Evolutionary conservation across 2,113 vertebrate genomes (phyloP).

Genomic region (Spilogale gracilis): DNA sequence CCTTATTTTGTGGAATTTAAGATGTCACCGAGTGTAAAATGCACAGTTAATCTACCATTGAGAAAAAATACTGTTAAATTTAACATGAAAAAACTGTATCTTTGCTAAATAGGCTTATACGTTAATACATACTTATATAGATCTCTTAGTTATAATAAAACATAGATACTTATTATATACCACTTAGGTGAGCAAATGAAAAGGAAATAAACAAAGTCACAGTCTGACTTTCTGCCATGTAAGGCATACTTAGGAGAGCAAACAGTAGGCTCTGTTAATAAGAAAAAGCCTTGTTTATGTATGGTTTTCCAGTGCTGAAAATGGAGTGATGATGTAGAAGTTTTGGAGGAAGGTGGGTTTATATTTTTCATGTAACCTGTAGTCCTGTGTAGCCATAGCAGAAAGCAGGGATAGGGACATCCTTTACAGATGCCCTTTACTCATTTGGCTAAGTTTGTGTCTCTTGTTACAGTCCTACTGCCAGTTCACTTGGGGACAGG

Average conservation of each 20-base stretch:
- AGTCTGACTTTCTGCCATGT: not conserved
- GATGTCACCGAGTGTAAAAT: not conserved
- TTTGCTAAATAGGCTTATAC: not conserved
- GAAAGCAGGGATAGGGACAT: not conserved
- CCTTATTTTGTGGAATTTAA: not conserved
- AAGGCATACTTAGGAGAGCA: not conserved
- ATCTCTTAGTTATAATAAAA: not conserved
- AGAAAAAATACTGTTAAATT: not conserved
- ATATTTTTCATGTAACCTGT: not conserved
- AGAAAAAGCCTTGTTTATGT: not conserved
- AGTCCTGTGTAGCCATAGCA: not conserved
- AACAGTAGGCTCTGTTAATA: not conserved
- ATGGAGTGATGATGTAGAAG: not conserved
- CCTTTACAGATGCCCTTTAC: constrained; percentile 9
- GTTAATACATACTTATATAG: not conserved
- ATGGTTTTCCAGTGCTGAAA: constrained; percentile 1
- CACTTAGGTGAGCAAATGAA: not conserved
- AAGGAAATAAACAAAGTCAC: constrained; percentile 28
- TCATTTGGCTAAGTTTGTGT: constrained; percentile 30
- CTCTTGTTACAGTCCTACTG: not conserved
- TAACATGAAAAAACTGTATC: not conserved
- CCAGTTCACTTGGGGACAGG: constrained; percentile 51
- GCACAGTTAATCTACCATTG: not conserved
- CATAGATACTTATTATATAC: not conserved
- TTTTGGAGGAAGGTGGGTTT: not conserved